Evolutionary conservation across 2,888 invertebrate genomes (phyloP).

Genomic region (Heliconius charithonia): DNA sequence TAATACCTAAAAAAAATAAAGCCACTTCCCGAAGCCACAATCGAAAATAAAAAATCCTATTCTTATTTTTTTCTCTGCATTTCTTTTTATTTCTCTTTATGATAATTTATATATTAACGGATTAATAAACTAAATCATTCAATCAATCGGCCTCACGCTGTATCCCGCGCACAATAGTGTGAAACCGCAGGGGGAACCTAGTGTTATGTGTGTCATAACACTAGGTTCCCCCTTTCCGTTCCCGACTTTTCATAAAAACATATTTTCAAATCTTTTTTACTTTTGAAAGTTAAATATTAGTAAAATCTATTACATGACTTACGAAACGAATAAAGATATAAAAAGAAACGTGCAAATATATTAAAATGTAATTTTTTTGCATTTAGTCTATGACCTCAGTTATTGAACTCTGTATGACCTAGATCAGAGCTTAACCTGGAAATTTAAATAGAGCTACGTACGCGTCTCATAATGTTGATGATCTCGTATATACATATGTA

Average conservation of each 20-base stretch:
- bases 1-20: background rate
- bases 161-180: too few species aligned
- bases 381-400: conserved; percentile 3
- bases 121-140: too few species aligned
- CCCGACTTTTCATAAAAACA: too few species aligned
- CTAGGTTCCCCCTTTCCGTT: too few species aligned
- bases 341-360: background rate
- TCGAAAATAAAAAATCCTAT: too few species aligned
- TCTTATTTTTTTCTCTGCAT: too few species aligned
- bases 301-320: background rate
- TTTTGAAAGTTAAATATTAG: background rate
- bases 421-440: conserved; percentile 24
- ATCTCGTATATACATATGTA: conserved; percentile 34
- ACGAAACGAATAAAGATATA: background rate
- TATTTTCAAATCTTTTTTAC: background rate
- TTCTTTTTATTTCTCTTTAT: too few species aligned
- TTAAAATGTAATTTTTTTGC: conserved; percentile 9
- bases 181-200: too few species aligned
- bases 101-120: too few species aligned
- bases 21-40: background rate
- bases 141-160: too few species aligned
- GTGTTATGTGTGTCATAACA: too few species aligned
- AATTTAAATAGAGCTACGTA: conserved; percentile 8
- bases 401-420: conserved; percentile 14
- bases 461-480: conserved; percentile 11